Conservation (phyloP, 2,797 vertebrate species). For the Halcyon smyrnensis region DNA sequence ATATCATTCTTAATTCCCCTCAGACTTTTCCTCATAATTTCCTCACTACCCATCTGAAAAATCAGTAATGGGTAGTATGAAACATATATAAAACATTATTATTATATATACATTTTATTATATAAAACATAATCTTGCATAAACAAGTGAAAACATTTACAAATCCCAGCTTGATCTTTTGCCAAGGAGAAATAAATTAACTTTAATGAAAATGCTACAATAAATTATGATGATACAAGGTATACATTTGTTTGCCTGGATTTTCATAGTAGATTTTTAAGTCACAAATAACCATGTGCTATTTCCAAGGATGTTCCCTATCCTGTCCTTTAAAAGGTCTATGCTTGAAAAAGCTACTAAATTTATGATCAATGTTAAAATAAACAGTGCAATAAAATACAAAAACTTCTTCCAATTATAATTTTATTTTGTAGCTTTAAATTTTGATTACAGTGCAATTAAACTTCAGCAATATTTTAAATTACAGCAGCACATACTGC, state of each 20-base stretch:
- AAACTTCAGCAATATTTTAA: not conserved
- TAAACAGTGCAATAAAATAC: not conserved
- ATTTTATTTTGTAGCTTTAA: slow-evolving; percentile 14
- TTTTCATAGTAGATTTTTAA: not conserved
- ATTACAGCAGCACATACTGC: not conserved
- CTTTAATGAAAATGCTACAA: not conserved
- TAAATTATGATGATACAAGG: not conserved
- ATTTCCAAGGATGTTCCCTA: not conserved
- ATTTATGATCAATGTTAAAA: not conserved
- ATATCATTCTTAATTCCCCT: too few relatives aligned
- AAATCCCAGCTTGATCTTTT: not conserved
- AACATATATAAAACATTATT: too few relatives aligned
- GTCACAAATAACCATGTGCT: not conserved
- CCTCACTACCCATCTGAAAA: too few relatives aligned
- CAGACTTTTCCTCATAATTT: too few relatives aligned
- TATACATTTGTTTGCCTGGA: not conserved
- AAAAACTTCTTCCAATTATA: not conserved
- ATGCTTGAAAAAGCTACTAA: not conserved
- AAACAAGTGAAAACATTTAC: not conserved
- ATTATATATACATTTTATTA: too few relatives aligned
- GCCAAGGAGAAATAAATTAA: not conserved
- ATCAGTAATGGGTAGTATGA: too few relatives aligned
- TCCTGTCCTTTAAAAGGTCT: not conserved
- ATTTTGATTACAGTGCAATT: not conserved
- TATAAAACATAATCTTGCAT: not conserved